Conservation (phyloP, 2,113 vertebrate species). For the Cyprinodon tularosa region DNA sequence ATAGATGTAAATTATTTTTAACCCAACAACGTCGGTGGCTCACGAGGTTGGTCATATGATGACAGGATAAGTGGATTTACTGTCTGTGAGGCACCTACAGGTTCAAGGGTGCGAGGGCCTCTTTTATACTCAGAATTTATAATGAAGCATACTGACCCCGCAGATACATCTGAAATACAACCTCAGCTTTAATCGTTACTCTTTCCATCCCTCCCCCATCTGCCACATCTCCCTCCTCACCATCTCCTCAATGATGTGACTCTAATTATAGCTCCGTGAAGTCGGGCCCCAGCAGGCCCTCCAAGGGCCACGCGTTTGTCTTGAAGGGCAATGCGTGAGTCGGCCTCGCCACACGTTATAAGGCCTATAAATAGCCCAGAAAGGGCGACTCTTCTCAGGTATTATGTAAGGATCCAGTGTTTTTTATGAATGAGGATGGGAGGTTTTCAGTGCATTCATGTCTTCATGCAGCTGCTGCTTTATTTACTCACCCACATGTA, state of each 20-base stretch:
- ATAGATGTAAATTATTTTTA: background rate
- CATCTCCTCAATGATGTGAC: slow-evolving; percentile 49
- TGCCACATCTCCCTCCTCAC: slow-evolving; percentile 62
- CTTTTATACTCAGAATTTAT: background rate
- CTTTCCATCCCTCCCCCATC: slow-evolving; percentile 44
- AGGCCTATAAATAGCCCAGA: slow-evolving; percentile 69
- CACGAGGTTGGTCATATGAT: background rate
- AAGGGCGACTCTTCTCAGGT: slow-evolving; percentile 32
- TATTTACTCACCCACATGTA: slow-evolving; percentile 18
- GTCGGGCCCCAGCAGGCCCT: slow-evolving; percentile 60
- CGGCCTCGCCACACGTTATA: slow-evolving; percentile 45
- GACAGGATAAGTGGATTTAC: background rate
- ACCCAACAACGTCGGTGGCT: background rate
- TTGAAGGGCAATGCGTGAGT: slow-evolving; percentile 75
- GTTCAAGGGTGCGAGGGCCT: background rate
- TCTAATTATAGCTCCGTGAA: slow-evolving; percentile 76
- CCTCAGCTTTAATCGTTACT: background rate
- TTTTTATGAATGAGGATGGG: slow-evolving; percentile 76
- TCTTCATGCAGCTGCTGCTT: slow-evolving; percentile 55
- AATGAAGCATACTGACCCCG: background rate
- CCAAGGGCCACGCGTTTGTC: slow-evolving; percentile 58
- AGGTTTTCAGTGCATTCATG: slow-evolving; percentile 60
- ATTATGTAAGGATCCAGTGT: slow-evolving; percentile 75
- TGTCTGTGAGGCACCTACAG: background rate
- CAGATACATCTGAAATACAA: background rate